Percentiles rank a stretch among this genome's conserved stretches.
These are phyloP conservation scores for Pavo muticus DNA, from an alignment of 2,113 vertebrate species.

Conservation along the genomic window DNA sequence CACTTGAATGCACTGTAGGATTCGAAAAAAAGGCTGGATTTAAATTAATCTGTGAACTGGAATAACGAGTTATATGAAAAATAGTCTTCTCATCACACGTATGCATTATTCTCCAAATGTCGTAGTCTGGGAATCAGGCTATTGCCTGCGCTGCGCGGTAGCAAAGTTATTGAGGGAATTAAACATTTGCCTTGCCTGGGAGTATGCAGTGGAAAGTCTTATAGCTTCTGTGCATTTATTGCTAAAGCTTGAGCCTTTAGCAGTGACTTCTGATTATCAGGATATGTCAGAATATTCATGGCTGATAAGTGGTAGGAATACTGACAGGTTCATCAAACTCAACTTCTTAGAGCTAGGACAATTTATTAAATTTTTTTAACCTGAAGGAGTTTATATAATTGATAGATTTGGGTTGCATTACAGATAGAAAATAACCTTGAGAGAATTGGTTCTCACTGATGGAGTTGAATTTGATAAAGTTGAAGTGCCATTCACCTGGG, in stretches of 20 bases:
- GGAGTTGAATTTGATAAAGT: conserved; percentile 15
- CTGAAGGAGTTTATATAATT: conserved; percentile 56
- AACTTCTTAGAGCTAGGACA: conserved; percentile 11
- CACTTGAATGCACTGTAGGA: not conserved
- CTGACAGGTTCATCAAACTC: conserved; percentile 53
- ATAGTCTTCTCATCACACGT: not conserved
- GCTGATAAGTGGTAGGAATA: conserved; percentile 23
- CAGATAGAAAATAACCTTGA: conserved; percentile 48
- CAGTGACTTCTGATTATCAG: not conserved
- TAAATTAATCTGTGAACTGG: not conserved
- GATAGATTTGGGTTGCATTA: conserved; percentile 58
- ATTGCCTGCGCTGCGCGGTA: not conserved
- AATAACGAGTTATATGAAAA: not conserved
- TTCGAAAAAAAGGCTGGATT: not conserved
- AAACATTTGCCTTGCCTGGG: not conserved
- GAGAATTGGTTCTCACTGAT: not conserved
- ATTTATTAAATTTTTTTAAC: conserved; percentile 54
- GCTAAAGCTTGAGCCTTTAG: not conserved
- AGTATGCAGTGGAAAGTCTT: not conserved
- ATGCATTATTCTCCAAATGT: not conserved
- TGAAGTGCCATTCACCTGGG: conserved; percentile 6
- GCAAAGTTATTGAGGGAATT: not conserved
- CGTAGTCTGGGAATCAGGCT: not conserved
- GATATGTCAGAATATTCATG: conserved; percentile 26
- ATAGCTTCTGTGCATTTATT: not conserved